These are phyloP conservation scores for Opisthograptis luteolata DNA, from an alignment of 2,888 invertebrate species.

Conservation along the genomic window DNA sequence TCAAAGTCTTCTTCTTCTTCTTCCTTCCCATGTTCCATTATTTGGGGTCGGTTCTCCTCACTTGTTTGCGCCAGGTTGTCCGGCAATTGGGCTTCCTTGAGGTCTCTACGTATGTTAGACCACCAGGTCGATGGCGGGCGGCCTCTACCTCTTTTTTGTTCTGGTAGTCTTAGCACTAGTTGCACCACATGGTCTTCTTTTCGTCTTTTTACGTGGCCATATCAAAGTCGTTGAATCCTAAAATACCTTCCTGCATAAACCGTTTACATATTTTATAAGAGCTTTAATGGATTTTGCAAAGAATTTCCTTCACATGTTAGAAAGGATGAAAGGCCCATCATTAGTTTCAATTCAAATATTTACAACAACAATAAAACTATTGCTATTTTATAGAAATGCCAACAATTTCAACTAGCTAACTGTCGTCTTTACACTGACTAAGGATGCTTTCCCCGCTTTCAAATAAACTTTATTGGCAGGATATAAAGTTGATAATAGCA, in stretches of 20 bases:
- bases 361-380: conserved; percentile 50
- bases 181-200: no score
- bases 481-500: conserved; percentile 32
- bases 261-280: not conserved
- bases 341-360: conserved; percentile 45
- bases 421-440: conserved; percentile 36
- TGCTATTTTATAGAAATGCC: conserved; percentile 44
- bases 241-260: not conserved
- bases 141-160: no score
- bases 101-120: no score
- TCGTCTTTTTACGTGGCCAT: no score
- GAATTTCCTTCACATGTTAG: conserved; percentile 20
- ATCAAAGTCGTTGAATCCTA: not conserved
- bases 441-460: conserved; percentile 33
- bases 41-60: no score
- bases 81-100: no score
- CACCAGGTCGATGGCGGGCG: no score
- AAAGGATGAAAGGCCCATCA: conserved; percentile 23
- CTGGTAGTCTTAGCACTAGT: no score
- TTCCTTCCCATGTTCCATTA: no score
- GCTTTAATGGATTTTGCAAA: conserved; percentile 5
- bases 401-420: conserved; percentile 32
- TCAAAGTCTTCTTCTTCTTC: no score
- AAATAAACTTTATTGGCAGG: conserved; percentile 31
- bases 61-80: no score